phyloP scores from a whole-genome alignment of 1,140 invertebrate species.

The Atta cephalotes region DNA sequence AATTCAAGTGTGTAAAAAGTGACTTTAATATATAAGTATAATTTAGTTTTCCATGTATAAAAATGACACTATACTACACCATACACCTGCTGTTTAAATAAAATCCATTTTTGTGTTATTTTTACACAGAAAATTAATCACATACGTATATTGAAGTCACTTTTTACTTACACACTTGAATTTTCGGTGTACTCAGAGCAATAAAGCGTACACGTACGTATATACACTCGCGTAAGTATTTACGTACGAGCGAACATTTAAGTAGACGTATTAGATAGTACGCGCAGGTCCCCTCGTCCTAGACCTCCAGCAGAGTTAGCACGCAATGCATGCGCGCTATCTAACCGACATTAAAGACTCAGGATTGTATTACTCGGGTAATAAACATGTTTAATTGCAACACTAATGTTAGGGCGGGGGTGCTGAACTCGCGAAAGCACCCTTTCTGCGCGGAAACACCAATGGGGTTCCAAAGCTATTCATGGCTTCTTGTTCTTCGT shows the following conservation, averaged over 20 bases:
- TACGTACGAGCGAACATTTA: conserved; percentile 41
- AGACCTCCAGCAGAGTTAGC: conserved; percentile 49
- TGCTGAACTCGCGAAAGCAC: conserved; percentile 5
- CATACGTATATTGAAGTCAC: too few relatives aligned
- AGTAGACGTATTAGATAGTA: conserved; percentile 66
- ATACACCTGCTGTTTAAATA: too few relatives aligned
- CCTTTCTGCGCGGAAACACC: conserved; percentile 38
- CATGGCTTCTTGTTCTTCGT: conserved; percentile 41
- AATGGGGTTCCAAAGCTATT: conserved; percentile 48
- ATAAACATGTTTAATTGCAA: conserved; percentile 80
- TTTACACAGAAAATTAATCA: too few relatives aligned
- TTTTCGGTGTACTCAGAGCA: background rate
- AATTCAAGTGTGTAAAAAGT: too few relatives aligned
- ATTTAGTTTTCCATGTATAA: too few relatives aligned
- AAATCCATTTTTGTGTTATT: too few relatives aligned
- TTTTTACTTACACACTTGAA: too few relatives aligned
- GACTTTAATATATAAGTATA: too few relatives aligned
- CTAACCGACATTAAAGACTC: conserved; percentile 75
- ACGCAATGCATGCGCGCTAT: conserved; percentile 74
- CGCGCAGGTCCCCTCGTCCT: conserved; percentile 26
- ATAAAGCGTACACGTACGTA: background rate
- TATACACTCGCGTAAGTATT: background rate
- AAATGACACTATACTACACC: too few relatives aligned
- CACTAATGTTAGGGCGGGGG: conserved; percentile 69
- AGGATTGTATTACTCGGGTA: conserved; percentile 72